phyloP scores from a whole-genome alignment of 2,888 invertebrate species.

The Argyresthia goedartella region DNA sequence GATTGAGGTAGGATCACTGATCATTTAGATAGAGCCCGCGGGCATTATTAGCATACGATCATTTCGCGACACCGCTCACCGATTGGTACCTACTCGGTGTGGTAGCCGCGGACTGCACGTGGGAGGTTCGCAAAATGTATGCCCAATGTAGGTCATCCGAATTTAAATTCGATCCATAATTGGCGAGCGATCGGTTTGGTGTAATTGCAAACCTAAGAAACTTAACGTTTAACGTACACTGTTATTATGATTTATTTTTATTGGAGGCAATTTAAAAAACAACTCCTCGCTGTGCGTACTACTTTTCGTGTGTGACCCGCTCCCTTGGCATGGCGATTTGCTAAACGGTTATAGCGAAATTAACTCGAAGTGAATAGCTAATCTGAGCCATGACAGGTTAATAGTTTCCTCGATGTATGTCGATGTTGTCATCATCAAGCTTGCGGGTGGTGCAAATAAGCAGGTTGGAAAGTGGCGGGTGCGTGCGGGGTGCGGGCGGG shows the following conservation, averaged over 20 bases:
- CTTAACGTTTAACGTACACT: conserved; percentile 40
- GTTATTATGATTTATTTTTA: conserved; percentile 57
- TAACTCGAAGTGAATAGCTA: neutral
- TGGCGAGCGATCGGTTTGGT: conserved; percentile 40
- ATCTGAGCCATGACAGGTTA: conserved; percentile 3
- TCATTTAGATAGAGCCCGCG: conserved; percentile 20
- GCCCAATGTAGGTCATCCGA: conserved; percentile 42
- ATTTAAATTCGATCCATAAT: conserved; percentile 25
- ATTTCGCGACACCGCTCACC: conserved; percentile 13
- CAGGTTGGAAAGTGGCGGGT: conserved; percentile 3
- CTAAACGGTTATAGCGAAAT: conserved; percentile 2
- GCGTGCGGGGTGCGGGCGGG: neutral
- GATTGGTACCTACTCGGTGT: conserved; percentile 18
- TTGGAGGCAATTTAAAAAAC: conserved; percentile 37
- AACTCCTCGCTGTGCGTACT: neutral
- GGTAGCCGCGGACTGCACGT: conserved; percentile 26
- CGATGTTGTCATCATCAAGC: neutral
- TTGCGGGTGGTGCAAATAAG: neutral
- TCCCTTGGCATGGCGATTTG: neutral
- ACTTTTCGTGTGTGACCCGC: conserved; percentile 1
- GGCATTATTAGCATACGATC: conserved; percentile 23
- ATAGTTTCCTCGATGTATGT: conserved; percentile 1
- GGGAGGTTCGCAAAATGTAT: conserved; percentile 48
- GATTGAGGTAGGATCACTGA: neutral
- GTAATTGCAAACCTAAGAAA: conserved; percentile 50